Conservation (phyloP, 2,113 vertebrate genomes). For the Aviceda subcristata region DNA sequence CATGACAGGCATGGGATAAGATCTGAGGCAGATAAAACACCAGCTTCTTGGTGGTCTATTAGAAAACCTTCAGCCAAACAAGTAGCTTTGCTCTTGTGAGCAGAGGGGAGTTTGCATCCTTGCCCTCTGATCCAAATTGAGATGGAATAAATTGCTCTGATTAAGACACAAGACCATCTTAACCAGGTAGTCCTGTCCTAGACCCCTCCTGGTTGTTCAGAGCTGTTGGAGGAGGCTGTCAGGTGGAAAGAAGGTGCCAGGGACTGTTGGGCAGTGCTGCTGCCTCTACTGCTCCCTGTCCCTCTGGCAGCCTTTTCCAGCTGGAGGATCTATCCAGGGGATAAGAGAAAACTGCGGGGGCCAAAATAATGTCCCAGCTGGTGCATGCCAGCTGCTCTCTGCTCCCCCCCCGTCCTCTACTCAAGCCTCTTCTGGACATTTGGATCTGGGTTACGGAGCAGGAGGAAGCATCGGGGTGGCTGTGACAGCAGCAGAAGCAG, state of each 20-base stretch:
- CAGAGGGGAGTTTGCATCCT: not conserved
- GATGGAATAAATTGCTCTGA: not conserved
- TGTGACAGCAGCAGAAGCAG: not conserved
- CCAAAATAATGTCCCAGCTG: not conserved
- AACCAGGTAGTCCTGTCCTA: not conserved
- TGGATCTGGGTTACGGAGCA: not conserved
- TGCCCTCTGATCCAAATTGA: not conserved
- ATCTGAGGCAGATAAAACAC: not conserved
- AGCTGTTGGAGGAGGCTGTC: not conserved
- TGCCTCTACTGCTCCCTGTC: not conserved
- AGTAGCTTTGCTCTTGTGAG: not conserved
- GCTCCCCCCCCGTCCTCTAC: accelerated
- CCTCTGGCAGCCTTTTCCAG: not conserved
- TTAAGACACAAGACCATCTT: not conserved
- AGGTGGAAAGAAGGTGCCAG: not conserved
- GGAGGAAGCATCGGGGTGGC: not conserved
- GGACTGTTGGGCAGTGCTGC: not conserved
- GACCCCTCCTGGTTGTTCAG: not conserved
- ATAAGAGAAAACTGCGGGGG: not conserved
- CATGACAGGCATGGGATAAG: accelerated
- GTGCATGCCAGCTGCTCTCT: accelerated
- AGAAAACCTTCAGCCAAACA: not conserved
- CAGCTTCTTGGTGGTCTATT: not conserved
- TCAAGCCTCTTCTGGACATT: not conserved
- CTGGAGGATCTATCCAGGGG: not conserved